These are phyloP conservation scores for Pogona vitticeps DNA, from an alignment of 2,113 vertebrate genomes.

Conservation along the genomic window DNA sequence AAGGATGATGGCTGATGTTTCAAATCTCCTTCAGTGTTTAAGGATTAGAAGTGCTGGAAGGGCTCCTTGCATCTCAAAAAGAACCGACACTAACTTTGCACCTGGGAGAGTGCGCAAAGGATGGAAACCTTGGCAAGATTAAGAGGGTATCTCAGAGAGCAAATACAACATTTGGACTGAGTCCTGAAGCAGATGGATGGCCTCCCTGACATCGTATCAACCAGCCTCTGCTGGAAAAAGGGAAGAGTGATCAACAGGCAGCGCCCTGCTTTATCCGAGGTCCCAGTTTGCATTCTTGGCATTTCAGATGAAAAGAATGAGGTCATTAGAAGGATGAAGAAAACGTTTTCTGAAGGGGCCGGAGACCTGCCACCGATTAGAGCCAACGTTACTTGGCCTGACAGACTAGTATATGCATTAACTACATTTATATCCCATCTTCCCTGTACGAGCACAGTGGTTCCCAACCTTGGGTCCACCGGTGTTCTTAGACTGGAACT, in stretches of 20 bases:
- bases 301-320: neutral
- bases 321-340: too few species aligned
- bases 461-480: too few species aligned
- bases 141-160: neutral
- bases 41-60: too few species aligned
- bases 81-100: too few species aligned
- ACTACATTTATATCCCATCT: too few species aligned
- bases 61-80: too few species aligned
- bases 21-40: too few species aligned
- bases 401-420: neutral
- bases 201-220: neutral
- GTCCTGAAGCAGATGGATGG: neutral
- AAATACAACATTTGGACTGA: neutral
- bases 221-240: neutral
- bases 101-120: too few species aligned
- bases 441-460: too few species aligned
- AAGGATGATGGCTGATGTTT: too few species aligned
- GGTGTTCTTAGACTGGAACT: too few species aligned
- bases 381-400: neutral
- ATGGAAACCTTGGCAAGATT: neutral
- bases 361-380: neutral
- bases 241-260: neutral
- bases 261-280: neutral
- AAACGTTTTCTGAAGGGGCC: neutral
- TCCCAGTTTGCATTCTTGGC: neutral